These are phyloP conservation scores for Nasonia vitripennis DNA, from an alignment of 1,140 invertebrate genomes.

Conservation along the genomic window DNA sequence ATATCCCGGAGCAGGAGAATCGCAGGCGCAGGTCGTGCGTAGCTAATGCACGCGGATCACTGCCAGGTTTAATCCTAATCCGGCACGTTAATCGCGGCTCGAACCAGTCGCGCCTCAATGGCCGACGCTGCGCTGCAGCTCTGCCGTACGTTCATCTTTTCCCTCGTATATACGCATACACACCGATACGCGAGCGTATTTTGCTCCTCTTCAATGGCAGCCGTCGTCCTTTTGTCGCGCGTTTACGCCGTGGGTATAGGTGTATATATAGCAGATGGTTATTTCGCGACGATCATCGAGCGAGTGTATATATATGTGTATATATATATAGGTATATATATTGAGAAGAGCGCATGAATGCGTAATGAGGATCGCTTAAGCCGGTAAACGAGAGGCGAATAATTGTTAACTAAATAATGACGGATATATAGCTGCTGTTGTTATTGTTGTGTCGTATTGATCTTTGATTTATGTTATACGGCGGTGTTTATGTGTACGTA, in stretches of 20 bases:
- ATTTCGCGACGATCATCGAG: background rate
- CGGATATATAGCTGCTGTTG: background rate
- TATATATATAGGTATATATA: no score
- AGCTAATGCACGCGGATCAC: conserved; percentile 6
- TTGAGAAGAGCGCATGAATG: background rate
- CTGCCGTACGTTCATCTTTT: background rate
- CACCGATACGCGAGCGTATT: background rate
- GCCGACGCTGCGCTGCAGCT: background rate
- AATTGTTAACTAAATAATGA: conserved; percentile 10
- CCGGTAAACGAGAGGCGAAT: background rate
- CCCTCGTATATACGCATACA: background rate
- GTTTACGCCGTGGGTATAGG: background rate
- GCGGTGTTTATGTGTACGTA: no score
- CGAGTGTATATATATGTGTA: background rate
- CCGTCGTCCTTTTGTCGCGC: conserved; percentile 22
- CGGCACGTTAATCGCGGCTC: conserved; percentile 68
- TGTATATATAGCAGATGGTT: background rate
- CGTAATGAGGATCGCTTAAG: background rate
- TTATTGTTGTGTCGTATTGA: background rate
- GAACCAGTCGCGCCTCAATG: conserved; percentile 53
- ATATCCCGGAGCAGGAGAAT: background rate
- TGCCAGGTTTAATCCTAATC: conserved; percentile 69
- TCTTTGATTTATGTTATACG: background rate
- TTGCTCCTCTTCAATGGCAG: conserved; percentile 4
- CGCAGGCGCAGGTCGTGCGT: background rate